These are phyloP conservation scores for Reinhardtius hippoglossoides DNA, from an alignment of 2,113 vertebrate genomes.

Conservation along the genomic window DNA sequence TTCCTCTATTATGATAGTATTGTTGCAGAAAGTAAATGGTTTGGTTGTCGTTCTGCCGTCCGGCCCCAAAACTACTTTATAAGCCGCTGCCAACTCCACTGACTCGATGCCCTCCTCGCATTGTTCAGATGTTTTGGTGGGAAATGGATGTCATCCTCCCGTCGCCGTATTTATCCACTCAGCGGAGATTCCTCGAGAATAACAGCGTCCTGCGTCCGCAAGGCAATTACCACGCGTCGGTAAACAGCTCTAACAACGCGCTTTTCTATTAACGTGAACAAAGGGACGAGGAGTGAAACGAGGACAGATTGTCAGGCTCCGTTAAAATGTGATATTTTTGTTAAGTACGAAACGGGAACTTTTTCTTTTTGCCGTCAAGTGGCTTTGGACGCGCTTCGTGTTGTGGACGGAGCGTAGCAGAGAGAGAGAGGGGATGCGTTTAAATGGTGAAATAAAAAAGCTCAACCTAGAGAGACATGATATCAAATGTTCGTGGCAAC, in stretches of 20 bases:
- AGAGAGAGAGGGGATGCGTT: background rate
- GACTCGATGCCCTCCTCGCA: background rate
- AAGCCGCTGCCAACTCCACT: background rate
- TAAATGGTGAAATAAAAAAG: background rate
- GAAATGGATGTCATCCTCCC: background rate
- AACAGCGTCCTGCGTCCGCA: background rate
- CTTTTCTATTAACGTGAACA: background rate
- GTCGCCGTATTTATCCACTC: background rate
- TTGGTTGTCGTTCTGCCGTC: background rate
- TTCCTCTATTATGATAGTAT: background rate
- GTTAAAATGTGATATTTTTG: constrained; percentile 13
- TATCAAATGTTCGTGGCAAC: background rate
- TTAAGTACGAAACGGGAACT: background rate
- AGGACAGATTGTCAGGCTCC: background rate
- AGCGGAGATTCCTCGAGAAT: background rate
- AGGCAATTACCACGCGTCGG: background rate
- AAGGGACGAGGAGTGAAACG: background rate
- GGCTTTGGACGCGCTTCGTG: constrained; percentile 9
- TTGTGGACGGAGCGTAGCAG: background rate
- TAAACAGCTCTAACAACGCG: background rate
- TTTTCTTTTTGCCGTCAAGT: constrained; percentile 9
- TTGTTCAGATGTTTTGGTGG: background rate
- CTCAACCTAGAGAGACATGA: background rate
- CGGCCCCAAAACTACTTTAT: background rate
- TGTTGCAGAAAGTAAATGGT: background rate